Evolutionary conservation across 2,797 vertebrate genomes (phyloP).

Genomic region (Gouania willdenowi): DNA sequence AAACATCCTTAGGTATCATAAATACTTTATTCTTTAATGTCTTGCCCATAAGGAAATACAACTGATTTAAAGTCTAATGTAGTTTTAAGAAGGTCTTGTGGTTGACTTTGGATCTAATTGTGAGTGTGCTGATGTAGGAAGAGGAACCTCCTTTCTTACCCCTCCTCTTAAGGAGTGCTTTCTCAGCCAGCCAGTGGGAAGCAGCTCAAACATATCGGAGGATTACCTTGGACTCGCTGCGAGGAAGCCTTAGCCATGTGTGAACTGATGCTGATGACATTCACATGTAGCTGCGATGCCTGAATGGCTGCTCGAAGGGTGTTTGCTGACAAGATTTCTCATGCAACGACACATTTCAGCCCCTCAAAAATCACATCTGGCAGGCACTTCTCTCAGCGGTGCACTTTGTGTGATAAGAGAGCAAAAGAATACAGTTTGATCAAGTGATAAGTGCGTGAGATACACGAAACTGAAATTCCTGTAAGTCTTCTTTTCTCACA

Average conservation of each 20-base stretch:
- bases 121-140: slow-evolving; percentile 45
- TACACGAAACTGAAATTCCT: neutral
- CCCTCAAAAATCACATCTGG: slow-evolving; percentile 32
- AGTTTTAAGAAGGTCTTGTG: slow-evolving; percentile 19
- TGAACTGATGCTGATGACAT: slow-evolving; percentile 71
- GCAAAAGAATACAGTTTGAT: neutral
- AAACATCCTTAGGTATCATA: neutral
- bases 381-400: slow-evolving; percentile 12
- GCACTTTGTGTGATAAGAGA: no score
- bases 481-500: neutral
- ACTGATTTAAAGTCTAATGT: slow-evolving; percentile 14
- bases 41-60: neutral
- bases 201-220: slow-evolving; percentile 25
- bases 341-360: slow-evolving; percentile 29
- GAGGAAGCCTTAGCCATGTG: slow-evolving; percentile 47
- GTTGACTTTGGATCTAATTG: slow-evolving; percentile 26
- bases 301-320: slow-evolving; percentile 48
- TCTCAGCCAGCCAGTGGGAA: slow-evolving; percentile 31
- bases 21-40: slow-evolving; percentile 5
- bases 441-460: neutral
- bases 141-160: slow-evolving; percentile 10
- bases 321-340: slow-evolving; percentile 26
- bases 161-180: slow-evolving; percentile 37
- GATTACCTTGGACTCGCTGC: slow-evolving; percentile 29
- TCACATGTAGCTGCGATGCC: slow-evolving; percentile 64